Percentiles rank a stretch among this genome's conserved stretches.
phyloP scores from a whole-genome alignment of 2,797 vertebrate species.

The Peromyscus eremicus region DNA sequence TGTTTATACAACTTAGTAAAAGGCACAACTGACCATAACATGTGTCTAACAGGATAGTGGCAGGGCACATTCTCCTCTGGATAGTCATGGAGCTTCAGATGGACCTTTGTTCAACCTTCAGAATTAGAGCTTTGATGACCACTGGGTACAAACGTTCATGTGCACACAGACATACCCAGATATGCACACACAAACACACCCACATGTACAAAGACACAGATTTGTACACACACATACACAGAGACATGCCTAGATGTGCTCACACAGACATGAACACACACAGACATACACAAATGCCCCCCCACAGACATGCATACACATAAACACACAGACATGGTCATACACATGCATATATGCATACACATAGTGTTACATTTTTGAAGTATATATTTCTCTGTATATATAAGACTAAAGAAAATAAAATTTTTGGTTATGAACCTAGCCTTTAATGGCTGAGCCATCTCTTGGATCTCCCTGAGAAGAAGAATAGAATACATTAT shows the following conservation, averaged over 20 bases:
- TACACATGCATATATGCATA: neutral
- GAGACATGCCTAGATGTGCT: neutral
- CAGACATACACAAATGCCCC: neutral
- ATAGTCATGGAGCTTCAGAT: neutral
- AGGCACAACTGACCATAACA: neutral
- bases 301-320: neutral
- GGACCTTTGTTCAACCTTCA: constrained; percentile 56
- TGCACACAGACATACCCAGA: neutral
- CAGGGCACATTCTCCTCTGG: constrained; percentile 43
- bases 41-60: constrained; percentile 4
- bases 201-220: neutral
- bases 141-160: neutral
- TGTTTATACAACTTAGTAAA: neutral
- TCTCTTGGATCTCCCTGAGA: no score
- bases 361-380: neutral
- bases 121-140: neutral
- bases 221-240: neutral
- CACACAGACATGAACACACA: neutral
- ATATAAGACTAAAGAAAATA: constrained; percentile 47
- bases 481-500: no score
- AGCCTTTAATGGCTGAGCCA: no score
- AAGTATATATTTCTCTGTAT: neutral
- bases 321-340: no score
- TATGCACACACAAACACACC: no score
- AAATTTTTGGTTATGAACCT: neutral